A percentile compares a stretch with the other conserved stretches of the same genome.
phyloP scores from a whole-genome alignment of 2,888 invertebrate genomes.

The Theretra japonica region DNA sequence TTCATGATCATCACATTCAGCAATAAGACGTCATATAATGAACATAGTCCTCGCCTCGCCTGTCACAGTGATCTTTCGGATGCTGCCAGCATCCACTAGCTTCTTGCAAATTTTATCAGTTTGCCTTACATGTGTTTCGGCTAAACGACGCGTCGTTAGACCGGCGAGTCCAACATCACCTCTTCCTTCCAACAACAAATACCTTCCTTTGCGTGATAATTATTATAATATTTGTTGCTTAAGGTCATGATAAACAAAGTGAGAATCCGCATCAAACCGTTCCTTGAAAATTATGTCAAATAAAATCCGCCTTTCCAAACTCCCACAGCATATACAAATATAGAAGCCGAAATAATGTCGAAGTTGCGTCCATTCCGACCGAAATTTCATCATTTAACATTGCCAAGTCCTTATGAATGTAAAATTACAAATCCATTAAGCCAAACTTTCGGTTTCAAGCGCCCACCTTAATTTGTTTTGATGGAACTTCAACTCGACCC shows the following conservation, averaged over 20 bases:
- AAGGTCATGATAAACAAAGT: too few relatives aligned
- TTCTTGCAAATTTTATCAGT: too few relatives aligned
- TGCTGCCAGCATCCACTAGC: too few relatives aligned
- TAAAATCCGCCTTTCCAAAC: neutral
- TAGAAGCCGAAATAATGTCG: constrained; percentile 19
- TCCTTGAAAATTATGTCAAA: neutral
- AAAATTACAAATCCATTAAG: constrained; percentile 80
- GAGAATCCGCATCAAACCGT: neutral
- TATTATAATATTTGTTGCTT: too few relatives aligned
- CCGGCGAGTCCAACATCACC: too few relatives aligned
- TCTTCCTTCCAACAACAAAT: too few relatives aligned
- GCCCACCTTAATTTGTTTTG: constrained; percentile 79
- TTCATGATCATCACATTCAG: too few relatives aligned
- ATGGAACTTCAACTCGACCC: constrained; percentile 75
- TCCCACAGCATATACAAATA: neutral
- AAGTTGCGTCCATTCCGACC: constrained; percentile 20
- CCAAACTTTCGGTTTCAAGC: constrained; percentile 66
- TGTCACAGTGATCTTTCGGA: too few relatives aligned
- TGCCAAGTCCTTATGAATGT: constrained; percentile 63
- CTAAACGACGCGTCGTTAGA: neutral
- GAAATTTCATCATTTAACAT: constrained; percentile 26
- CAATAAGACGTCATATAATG: too few relatives aligned
- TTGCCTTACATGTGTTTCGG: too few relatives aligned
- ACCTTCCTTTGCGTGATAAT: too few relatives aligned
- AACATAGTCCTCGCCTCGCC: too few relatives aligned